Percentiles rank a stretch among this genome's conserved stretches.
phyloP scores from a whole-genome alignment of 2,113 vertebrate genomes.

The Hucho hucho region DNA sequence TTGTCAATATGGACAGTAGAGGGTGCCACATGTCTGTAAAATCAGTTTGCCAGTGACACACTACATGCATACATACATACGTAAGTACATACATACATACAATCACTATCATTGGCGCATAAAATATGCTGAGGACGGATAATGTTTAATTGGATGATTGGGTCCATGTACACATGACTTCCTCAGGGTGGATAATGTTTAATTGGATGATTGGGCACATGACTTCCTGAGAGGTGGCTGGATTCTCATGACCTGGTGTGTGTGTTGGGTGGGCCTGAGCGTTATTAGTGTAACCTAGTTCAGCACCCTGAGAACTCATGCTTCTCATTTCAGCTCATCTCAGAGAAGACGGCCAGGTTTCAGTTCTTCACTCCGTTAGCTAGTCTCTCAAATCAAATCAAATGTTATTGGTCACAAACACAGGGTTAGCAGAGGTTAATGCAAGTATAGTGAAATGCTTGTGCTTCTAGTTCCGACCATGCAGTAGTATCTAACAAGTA shows the following conservation, averaged over 20 bases:
- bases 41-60: not conserved
- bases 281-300: conserved; percentile 31
- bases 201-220: not conserved
- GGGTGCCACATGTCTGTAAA: not conserved
- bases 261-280: not conserved
- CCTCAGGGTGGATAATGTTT: too few species aligned
- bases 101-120: not conserved
- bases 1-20: not conserved
- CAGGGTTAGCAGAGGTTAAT: too few species aligned
- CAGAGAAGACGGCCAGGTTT: not conserved
- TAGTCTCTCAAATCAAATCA: too few species aligned
- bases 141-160: not conserved
- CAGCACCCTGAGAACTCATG: conserved; percentile 38
- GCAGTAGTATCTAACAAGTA: too few species aligned
- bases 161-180: not conserved
- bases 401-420: too few species aligned
- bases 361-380: not conserved
- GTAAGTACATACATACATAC: not conserved
- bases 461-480: too few species aligned
- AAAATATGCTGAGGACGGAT: not conserved
- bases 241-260: not conserved
- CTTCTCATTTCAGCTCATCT: conserved; percentile 37
- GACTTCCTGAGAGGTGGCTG: not conserved
- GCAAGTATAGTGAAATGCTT: too few species aligned
- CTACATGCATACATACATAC: not conserved